These are phyloP conservation scores for Empis stercorea DNA, from an alignment of 2,888 invertebrate species.

Conservation along the genomic window DNA sequence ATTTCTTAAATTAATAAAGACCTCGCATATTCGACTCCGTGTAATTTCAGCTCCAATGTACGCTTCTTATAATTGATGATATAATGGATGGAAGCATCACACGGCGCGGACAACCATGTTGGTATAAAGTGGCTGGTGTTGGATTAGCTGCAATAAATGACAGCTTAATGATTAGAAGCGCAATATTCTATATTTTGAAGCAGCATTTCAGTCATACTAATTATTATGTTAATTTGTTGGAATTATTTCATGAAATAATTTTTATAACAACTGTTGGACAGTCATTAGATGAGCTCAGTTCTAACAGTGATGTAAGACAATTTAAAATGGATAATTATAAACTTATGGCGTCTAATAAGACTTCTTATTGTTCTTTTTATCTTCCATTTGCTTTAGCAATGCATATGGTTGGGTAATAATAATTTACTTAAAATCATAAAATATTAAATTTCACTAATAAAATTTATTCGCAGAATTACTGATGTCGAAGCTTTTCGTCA, in stretches of 20 bases:
- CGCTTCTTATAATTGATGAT: constrained; percentile 78
- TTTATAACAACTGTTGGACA: constrained; percentile 29
- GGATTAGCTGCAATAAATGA: constrained; percentile 76
- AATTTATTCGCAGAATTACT: too few relatives aligned
- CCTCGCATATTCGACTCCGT: too few relatives aligned
- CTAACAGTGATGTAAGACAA: constrained; percentile 46
- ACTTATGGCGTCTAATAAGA: constrained; percentile 82
- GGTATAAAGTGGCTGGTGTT: constrained; percentile 67
- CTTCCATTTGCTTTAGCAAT: constrained; percentile 82
- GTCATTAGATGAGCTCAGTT: constrained; percentile 61
- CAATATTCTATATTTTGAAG: constrained; percentile 65
- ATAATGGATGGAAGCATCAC: constrained; percentile 76
- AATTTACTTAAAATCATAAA: background rate
- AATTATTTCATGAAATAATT: constrained; percentile 57
- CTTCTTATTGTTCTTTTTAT: constrained; percentile 87
- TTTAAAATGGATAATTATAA: constrained; percentile 81
- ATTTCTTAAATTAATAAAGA: too few relatives aligned
- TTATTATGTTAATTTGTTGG: constrained; percentile 65
- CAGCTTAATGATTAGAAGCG: constrained; percentile 62
- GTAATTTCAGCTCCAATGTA: constrained; percentile 80
- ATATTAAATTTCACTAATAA: background rate
- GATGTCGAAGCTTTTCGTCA: constrained; percentile 73
- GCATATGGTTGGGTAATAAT: constrained; percentile 56
- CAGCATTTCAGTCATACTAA: constrained; percentile 61
- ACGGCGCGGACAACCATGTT: constrained; percentile 80